Evolutionary conservation across 92 coral and sea anemone species (phyloP).

Genomic region (Bergia sp.): DNA sequence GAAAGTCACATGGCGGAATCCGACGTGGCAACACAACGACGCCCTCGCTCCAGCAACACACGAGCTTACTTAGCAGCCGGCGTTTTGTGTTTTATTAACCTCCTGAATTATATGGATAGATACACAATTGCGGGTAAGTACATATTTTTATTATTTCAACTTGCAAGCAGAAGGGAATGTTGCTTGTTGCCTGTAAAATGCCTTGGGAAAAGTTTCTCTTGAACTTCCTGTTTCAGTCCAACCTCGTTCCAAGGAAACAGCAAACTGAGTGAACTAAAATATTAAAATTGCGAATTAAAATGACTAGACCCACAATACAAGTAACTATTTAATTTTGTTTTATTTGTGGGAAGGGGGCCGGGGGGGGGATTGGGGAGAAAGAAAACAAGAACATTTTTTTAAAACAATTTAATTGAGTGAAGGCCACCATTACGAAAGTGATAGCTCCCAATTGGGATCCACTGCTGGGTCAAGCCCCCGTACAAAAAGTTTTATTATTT

Average conservation of each 20-base stretch:
- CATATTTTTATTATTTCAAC: neutral
- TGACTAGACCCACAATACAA: too few species aligned
- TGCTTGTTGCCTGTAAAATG: neutral
- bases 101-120: conserved; percentile 96
- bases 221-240: conserved; percentile 14
- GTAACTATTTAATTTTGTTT: too few species aligned
- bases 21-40: conserved; percentile 5
- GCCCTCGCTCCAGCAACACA: conserved; percentile 49
- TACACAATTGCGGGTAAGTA: conserved; percentile 89
- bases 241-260: neutral
- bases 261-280: too few species aligned
- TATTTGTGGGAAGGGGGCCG: too few species aligned
- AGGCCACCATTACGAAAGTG: too few species aligned
- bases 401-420: too few species aligned
- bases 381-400: too few species aligned
- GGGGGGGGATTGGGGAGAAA: too few species aligned
- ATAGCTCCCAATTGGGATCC: too few species aligned
- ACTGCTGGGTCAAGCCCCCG: too few species aligned
- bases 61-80: conserved; percentile 79
- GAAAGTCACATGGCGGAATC: neutral
- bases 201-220: neutral
- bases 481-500: too few species aligned
- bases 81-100: conserved; percentile 84
- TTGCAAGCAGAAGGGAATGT: neutral
- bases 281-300: too few species aligned